Evolutionary conservation across 2,113 vertebrate genomes (phyloP).

Genomic region (Falco punctatus): DNA sequence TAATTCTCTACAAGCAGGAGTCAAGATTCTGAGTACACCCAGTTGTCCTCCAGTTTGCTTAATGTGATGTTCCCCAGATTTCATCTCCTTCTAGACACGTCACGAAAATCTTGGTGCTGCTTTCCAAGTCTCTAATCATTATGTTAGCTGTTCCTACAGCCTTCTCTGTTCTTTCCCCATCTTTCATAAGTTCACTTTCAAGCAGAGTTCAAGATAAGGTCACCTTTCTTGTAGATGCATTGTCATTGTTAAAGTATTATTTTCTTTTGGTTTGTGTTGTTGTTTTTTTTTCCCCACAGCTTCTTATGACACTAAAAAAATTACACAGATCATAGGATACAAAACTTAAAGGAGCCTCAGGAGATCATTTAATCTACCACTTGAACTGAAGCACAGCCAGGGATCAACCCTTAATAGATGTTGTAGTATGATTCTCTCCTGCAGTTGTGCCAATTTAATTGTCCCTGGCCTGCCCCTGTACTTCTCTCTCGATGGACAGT

Average conservation of each 20-base stretch:
- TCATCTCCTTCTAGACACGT: neutral
- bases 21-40: neutral
- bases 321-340: neutral
- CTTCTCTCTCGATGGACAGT: neutral
- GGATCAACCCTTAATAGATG: neutral
- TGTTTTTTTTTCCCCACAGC: neutral
- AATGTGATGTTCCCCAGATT: neutral
- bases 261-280: neutral
- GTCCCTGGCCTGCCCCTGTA: neutral
- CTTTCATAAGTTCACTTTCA: neutral
- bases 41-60: slow-evolving; percentile 1
- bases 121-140: neutral
- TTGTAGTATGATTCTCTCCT: neutral
- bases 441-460: neutral
- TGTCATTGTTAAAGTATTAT: neutral
- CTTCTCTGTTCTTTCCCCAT: neutral
- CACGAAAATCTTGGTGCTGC: neutral
- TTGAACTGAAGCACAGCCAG: slow-evolving; percentile 24
- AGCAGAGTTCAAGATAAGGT: neutral
- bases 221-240: neutral
- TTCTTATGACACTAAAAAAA: neutral
- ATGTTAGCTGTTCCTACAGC: neutral
- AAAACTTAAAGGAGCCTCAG: neutral
- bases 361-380: neutral
- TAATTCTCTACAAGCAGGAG: neutral